phyloP scores from a whole-genome alignment of 92 coral and sea anemone species.

The Parazoanthus swiftii region DNA sequence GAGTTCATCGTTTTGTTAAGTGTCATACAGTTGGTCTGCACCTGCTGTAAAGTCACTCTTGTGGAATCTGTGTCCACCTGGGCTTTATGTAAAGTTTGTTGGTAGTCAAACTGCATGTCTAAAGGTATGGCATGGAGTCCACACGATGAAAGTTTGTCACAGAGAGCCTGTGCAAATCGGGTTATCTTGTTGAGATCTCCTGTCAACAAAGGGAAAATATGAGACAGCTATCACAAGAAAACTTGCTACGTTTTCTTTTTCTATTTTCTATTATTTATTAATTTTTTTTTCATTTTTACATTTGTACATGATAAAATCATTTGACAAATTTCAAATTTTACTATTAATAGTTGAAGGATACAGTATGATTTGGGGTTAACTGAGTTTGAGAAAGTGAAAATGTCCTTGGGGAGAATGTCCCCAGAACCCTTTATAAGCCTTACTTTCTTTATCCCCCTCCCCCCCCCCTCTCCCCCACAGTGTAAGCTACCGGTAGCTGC shows the following conservation, averaged over 20 bases:
- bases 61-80: slow-evolving; percentile 82
- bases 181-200: slow-evolving; percentile 81
- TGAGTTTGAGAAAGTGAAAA: too few relatives aligned
- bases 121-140: slow-evolving; percentile 93
- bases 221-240: neutral
- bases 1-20: slow-evolving; percentile 71
- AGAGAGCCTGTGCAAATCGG: slow-evolving; percentile 68
- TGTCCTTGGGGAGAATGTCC: too few relatives aligned
- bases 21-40: slow-evolving; percentile 87
- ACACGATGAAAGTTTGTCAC: slow-evolving; percentile 75
- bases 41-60: slow-evolving; percentile 68
- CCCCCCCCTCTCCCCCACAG: too few relatives aligned
- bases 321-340: too few relatives aligned
- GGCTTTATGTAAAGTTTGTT: slow-evolving; percentile 81
- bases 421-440: too few relatives aligned
- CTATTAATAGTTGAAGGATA: too few relatives aligned
- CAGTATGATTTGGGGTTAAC: too few relatives aligned
- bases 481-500: too few relatives aligned
- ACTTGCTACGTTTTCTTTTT: neutral
- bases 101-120: slow-evolving; percentile 85
- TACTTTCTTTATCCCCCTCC: too few relatives aligned
- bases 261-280: neutral
- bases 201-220: neutral
- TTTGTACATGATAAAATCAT: too few relatives aligned
- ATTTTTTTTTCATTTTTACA: too few relatives aligned